Conservation (phyloP, 2,797 vertebrate species). For the Melanotaenia nigrans region DNA sequence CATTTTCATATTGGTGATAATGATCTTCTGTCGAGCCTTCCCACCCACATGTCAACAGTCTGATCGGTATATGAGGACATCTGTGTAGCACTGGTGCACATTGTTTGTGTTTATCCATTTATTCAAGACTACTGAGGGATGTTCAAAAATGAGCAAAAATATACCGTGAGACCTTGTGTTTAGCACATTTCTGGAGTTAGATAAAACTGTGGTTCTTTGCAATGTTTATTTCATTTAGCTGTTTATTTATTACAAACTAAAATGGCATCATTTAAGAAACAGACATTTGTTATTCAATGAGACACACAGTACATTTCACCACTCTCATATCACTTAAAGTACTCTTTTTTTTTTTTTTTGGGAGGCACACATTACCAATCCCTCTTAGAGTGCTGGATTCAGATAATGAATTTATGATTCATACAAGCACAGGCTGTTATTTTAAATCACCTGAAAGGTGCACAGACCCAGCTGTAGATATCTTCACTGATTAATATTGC, state of each 20-base stretch:
- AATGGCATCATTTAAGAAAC: background rate
- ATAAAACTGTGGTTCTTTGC: background rate
- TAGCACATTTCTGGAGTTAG: background rate
- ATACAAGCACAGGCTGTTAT: background rate
- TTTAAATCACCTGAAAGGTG: background rate
- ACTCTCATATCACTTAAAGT: background rate
- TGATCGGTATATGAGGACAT: background rate
- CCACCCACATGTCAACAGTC: constrained; percentile 12
- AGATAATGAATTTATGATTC: background rate
- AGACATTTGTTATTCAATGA: background rate
- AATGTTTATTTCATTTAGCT: background rate
- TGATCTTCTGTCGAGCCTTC: constrained; percentile 6
- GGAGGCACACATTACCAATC: background rate
- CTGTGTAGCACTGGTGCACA: background rate
- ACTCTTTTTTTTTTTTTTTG: background rate
- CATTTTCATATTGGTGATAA: constrained; percentile 6
- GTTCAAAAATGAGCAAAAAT: background rate
- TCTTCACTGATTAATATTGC: background rate
- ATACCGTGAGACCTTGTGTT: background rate
- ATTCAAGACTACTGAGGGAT: background rate
- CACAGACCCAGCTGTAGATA: background rate
- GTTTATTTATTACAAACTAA: background rate
- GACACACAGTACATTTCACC: background rate
- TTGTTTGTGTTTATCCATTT: background rate
- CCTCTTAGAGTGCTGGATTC: background rate